Percentiles rank a stretch among this genome's conserved stretches.
These are phyloP conservation scores for Propithecus perrieri DNA, from an alignment of 2,797 vertebrate genomes.

Conservation along the genomic window DNA sequence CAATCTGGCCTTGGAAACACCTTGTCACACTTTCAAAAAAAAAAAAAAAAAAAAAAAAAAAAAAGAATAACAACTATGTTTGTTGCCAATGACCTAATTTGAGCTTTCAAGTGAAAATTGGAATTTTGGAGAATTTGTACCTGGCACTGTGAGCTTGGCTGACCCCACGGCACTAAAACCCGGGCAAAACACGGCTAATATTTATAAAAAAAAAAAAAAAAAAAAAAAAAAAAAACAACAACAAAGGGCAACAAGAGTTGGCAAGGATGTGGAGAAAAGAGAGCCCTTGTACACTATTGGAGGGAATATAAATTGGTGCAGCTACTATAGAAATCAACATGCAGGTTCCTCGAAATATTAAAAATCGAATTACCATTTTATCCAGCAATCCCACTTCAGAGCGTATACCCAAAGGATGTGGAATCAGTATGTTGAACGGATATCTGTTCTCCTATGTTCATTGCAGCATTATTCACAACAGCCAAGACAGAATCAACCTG, in stretches of 20 bases:
- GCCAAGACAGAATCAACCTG: neutral
- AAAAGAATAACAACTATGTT: too few species aligned
- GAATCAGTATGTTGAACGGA: neutral
- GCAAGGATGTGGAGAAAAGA: neutral
- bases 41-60: too few species aligned
- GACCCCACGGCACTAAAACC: too few species aligned
- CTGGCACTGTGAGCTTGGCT: too few species aligned
- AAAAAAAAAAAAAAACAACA: neutral
- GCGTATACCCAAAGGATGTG: neutral
- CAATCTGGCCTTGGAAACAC: too few species aligned
- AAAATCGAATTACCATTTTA: neutral
- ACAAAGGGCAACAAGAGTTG: too few species aligned
- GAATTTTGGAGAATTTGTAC: too few species aligned
- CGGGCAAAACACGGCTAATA: accelerated
- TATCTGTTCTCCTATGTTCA: neutral
- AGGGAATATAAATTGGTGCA: too few species aligned
- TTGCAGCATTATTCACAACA: neutral
- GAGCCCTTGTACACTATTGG: neutral
- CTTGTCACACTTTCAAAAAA: too few species aligned
- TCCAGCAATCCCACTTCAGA: neutral
- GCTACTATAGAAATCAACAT: neutral
- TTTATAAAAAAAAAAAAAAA: too few species aligned
- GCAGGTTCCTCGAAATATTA: neutral
- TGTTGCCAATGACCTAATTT: too few species aligned
- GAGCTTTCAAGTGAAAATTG: too few species aligned